These are phyloP conservation scores for Pithys albifrons DNA, from an alignment of 2,113 vertebrate species.

Conservation along the genomic window DNA sequence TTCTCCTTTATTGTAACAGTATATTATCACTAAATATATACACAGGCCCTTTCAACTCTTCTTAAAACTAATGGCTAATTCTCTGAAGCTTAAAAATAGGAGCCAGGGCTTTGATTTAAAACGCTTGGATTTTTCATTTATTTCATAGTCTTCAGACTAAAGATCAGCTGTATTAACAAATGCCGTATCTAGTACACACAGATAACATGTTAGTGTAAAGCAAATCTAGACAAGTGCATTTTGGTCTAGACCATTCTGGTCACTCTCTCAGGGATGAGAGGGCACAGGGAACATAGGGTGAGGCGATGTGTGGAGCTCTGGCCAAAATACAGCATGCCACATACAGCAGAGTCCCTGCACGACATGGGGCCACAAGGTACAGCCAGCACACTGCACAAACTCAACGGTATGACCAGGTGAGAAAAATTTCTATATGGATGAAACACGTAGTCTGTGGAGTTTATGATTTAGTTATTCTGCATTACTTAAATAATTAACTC, in stretches of 20 bases:
- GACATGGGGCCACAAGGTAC: background rate
- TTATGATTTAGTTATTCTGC: background rate
- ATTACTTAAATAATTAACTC: background rate
- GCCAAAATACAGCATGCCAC: background rate
- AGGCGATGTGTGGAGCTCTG: fast-evolving
- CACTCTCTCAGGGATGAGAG: background rate
- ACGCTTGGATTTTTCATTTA: background rate
- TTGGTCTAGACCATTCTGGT: background rate
- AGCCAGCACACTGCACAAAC: background rate
- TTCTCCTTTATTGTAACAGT: background rate
- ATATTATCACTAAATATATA: background rate
- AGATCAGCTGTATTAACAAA: background rate
- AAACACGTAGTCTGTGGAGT: background rate
- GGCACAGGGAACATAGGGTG: background rate
- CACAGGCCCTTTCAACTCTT: background rate
- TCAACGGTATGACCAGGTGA: background rate
- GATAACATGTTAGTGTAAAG: background rate
- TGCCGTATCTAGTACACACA: fast-evolving
- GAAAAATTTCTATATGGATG: background rate
- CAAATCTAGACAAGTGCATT: background rate
- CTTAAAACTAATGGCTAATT: background rate
- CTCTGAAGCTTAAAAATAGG: background rate
- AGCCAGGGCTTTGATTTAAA: background rate
- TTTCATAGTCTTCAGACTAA: background rate
- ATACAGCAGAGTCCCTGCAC: background rate